A percentile compares a stretch with the other conserved stretches of the same genome.
These are phyloP conservation scores for Eumaeus atala DNA, from an alignment of 1,140 invertebrate species.

Conservation along the genomic window DNA sequence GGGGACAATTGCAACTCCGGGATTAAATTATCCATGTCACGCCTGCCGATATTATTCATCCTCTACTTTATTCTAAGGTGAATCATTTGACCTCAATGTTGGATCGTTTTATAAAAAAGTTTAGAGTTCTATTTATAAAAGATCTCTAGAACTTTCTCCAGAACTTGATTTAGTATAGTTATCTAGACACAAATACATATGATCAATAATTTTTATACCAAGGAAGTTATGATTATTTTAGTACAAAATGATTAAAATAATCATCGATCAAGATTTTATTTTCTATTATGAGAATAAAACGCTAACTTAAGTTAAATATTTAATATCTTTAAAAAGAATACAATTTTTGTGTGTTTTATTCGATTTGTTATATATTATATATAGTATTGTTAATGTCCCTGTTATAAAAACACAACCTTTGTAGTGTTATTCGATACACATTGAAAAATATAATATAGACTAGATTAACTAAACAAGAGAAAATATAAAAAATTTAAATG, in stretches of 20 bases:
- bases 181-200: too few relatives aligned
- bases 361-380: background rate
- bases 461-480: slow-evolving; percentile 1
- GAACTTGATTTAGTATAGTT: too few relatives aligned
- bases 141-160: too few relatives aligned
- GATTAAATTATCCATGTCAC: slow-evolving; percentile 14
- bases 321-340: slow-evolving; percentile 5
- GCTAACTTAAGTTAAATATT: background rate
- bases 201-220: too few relatives aligned
- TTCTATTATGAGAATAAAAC: background rate
- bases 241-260: too few relatives aligned
- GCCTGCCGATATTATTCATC: slow-evolving; percentile 25
- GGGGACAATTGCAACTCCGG: slow-evolving; percentile 62
- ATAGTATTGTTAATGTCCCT: background rate
- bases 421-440: background rate
- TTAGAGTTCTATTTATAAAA: too few relatives aligned
- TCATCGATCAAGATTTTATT: background rate
- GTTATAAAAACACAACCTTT: slow-evolving; percentile 8
- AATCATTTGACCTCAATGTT: slow-evolving; percentile 15
- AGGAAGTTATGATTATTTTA: too few relatives aligned
- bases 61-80: slow-evolving; percentile 45
- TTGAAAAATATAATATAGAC: slow-evolving; percentile 2
- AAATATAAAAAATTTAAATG: background rate
- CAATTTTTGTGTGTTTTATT: slow-evolving; percentile 1
- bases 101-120: too few relatives aligned